Percentiles rank a stretch among this genome's conserved stretches.
Evolutionary conservation across 64 coral and sea anemone genomes (phyloP).

Genomic region (Orbicella faveolata): DNA sequence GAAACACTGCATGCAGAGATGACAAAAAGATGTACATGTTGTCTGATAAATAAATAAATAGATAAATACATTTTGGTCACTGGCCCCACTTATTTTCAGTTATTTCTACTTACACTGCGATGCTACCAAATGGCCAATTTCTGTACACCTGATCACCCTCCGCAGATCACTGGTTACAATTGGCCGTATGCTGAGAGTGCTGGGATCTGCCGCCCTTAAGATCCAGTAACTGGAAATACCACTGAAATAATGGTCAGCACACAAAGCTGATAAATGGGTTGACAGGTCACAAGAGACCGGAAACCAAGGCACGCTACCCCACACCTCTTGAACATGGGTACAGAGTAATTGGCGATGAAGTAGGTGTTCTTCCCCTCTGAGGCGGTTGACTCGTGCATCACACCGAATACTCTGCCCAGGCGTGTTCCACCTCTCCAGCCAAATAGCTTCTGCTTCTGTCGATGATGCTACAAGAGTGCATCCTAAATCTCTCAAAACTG

Average conservation of each 20-base stretch:
- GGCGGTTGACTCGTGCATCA: conserved; percentile 54
- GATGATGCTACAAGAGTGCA: conserved; percentile 59
- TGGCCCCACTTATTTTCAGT: too few relatives aligned
- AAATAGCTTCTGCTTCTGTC: conserved; percentile 73
- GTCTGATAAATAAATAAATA: too few relatives aligned
- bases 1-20: too few relatives aligned
- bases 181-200: conserved; percentile 36
- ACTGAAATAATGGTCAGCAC: conserved; percentile 65
- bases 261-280: conserved; percentile 53
- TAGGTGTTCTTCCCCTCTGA: conserved; percentile 71
- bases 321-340: conserved; percentile 29
- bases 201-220: conserved; percentile 61
- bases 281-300: conserved; percentile 66
- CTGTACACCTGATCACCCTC: conserved; percentile 71
- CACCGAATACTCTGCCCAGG: neutral
- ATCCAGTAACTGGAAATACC: conserved; percentile 74
- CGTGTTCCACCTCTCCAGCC: conserved; percentile 44
- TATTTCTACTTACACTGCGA: conserved; percentile 72
- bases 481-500: conserved; percentile 56
- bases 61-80: too few relatives aligned
- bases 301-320: conserved; percentile 75
- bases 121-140: conserved; percentile 59
- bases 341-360: conserved; percentile 54
- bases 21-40: too few relatives aligned
- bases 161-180: conserved; percentile 73